Percentiles rank a stretch among this genome's conserved stretches.
Conservation (phyloP, 2,797 vertebrate genomes). For the Rhincodon typus region DNA sequence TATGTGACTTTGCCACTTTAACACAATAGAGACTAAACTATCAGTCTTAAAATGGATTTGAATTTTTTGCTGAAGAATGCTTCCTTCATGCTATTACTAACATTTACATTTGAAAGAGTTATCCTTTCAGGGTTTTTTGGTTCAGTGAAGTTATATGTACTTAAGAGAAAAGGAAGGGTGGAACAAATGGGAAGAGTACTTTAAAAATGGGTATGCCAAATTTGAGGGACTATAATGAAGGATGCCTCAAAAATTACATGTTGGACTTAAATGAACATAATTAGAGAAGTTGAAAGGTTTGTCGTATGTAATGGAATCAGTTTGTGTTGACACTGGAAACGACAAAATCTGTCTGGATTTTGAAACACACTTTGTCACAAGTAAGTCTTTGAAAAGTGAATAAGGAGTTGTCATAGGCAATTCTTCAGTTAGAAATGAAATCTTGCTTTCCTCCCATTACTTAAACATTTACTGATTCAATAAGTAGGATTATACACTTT, state of each 20-base stretch:
- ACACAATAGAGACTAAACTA: neutral
- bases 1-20: neutral
- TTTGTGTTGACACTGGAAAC: neutral
- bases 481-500: neutral
- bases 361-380: neutral
- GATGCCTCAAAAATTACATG: neutral
- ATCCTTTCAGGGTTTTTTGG: neutral
- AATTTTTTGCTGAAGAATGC: neutral
- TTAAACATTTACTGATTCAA: neutral
- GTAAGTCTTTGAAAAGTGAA: neutral
- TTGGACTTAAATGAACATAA: neutral
- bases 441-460: neutral
- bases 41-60: conserved; percentile 25
- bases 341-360: neutral
- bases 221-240: neutral
- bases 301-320: neutral
- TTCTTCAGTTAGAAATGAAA: neutral
- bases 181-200: neutral
- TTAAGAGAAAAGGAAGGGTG: neutral
- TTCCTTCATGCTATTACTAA: neutral
- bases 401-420: neutral
- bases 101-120: neutral
- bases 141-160: neutral
- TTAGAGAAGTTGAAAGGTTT: neutral
- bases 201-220: neutral